Percentiles rank a stretch among this genome's conserved stretches.
These are phyloP conservation scores for Columba janthina DNA, from an alignment of 2,113 vertebrate species.

Conservation along the genomic window DNA sequence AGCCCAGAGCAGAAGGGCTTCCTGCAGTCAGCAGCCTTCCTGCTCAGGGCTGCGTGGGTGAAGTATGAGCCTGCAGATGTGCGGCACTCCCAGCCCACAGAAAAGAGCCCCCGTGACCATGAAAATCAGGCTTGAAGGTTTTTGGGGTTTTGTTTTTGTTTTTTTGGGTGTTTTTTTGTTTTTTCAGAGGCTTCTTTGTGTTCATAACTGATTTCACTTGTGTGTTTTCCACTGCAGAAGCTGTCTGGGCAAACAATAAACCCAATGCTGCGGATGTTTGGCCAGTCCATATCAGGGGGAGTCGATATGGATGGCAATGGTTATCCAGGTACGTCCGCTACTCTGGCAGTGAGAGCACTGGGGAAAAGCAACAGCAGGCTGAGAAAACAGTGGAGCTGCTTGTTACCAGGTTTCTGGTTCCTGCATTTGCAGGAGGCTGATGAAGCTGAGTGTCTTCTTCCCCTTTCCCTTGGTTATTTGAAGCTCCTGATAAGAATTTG, in stretches of 20 bases:
- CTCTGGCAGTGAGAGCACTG: not conserved
- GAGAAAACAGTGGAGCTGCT: not conserved
- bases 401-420: not conserved
- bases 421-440: not conserved
- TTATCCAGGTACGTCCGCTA: conserved; percentile 84
- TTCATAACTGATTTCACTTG: not conserved
- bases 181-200: not conserved
- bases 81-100: not conserved
- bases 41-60: not conserved
- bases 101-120: not conserved
- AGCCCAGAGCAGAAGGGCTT: conserved; percentile 10
- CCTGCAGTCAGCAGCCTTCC: not conserved
- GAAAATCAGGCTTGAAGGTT: not conserved
- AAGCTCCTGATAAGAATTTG: not conserved
- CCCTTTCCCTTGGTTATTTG: not conserved
- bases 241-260: conserved; percentile 84
- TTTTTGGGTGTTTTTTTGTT: not conserved
- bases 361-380: not conserved
- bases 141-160: not conserved
- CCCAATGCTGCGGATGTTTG: conserved; percentile 91
- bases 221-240: conserved; percentile 79
- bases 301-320: conserved; percentile 98
- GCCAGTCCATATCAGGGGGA: conserved; percentile 94
- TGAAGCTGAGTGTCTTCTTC: not conserved
- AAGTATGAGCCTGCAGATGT: not conserved